Base-by-base conservation (phyloP, 2,113 vertebrate genomes). In the Steatornis caripensis region DNA sequence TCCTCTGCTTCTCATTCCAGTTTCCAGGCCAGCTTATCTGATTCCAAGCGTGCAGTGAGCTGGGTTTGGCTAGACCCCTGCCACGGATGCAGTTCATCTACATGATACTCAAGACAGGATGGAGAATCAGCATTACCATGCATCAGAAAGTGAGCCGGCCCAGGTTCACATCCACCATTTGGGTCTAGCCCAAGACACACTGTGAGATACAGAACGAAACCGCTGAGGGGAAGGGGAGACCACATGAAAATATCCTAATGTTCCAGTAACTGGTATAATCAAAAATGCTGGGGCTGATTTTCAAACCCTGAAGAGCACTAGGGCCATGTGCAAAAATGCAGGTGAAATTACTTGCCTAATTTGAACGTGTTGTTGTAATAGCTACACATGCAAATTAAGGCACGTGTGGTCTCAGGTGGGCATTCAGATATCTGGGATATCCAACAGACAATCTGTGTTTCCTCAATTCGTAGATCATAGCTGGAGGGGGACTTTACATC, bases 291-390 rank as follows among this genome's bases (percentile, higher is more conserved):
- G 84, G 75, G 64, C 53, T 94, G 69, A 62, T 90, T 92, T 95
- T 94, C 70, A 86, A 71, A 90, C 89, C 62, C 90, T 76, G 61
- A 92, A 92, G 74, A 92, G 65, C 60, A 82, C 39, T 26, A 57
- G 91, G 91, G 90, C 93, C 92, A 75, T 97, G 96, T 95, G 95
- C 95, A 96, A 94, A 93, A 96, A 93, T 39, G 95, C 93, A 94
- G 93, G 74, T 83, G 85, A 95, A 92, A 86, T 92, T 65, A 17
- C 72, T 96, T 92, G 87, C 90, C 85, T 77, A 84, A 94, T 84
- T 84, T 86, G 90, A 62, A 65, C 9, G 23, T 43, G 64, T 10
- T 77, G 46, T 16, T 76, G n/a, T 21, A 72, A 61, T 51, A 32
- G 65, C 74, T 79, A 57, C 57, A 30, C 54, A 32, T 27, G 57